phyloP scores from a whole-genome alignment of 1,140 invertebrate genomes.

The Dendrolimus kikuchii region DNA sequence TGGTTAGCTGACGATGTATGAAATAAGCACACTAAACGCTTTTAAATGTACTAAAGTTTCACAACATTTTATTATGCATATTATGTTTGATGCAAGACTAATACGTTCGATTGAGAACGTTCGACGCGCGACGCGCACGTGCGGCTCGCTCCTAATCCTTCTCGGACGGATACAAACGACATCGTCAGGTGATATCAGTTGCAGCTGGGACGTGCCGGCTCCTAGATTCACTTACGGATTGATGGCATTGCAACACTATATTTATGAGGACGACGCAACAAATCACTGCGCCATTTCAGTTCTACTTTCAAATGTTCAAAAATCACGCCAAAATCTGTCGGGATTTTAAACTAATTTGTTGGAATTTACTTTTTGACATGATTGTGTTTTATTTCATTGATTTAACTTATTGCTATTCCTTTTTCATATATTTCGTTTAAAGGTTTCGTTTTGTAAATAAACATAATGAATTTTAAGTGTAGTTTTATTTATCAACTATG shows the following conservation, averaged over 20 bases:
- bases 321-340: background rate
- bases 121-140: conserved; percentile 16
- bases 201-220: conserved; percentile 45
- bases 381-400: too few species aligned
- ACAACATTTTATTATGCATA: background rate
- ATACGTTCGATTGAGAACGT: background rate
- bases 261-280: conserved; percentile 17
- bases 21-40: too few species aligned
- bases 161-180: conserved; percentile 53
- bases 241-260: conserved; percentile 52
- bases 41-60: background rate
- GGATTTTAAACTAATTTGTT: too few species aligned
- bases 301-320: conserved; percentile 6
- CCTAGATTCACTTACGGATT: conserved; percentile 57
- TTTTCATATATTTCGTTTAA: too few species aligned
- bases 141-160: conserved; percentile 36
- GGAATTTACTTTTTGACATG: too few species aligned
- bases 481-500: too few species aligned
- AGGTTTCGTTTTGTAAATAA: too few species aligned
- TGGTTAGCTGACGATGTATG: too few species aligned
- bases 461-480: too few species aligned
- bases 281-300: conserved; percentile 29
- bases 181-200: conserved; percentile 62
- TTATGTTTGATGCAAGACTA: too few species aligned
- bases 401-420: too few species aligned